phyloP scores from a whole-genome alignment of 1,140 invertebrate species.

The Atta colombica region DNA sequence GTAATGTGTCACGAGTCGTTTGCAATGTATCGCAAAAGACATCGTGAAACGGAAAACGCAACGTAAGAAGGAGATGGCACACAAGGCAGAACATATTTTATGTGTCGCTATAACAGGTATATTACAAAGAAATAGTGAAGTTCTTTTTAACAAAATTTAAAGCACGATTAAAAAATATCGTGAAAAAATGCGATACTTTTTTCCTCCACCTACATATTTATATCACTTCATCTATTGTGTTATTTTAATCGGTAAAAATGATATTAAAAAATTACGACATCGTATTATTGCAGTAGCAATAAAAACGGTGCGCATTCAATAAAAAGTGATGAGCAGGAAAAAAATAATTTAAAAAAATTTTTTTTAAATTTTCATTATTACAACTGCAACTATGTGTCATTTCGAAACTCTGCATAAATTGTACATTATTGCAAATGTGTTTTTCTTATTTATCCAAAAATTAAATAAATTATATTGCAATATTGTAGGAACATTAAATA shows the following conservation, averaged over 20 bases:
- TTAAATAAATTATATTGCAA: background rate
- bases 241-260: background rate
- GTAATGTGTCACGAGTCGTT: constrained; percentile 54
- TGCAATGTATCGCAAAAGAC: constrained; percentile 48
- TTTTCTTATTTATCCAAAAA: background rate
- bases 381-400: background rate
- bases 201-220: background rate
- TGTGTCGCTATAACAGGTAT: constrained; percentile 19
- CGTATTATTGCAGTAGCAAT: background rate
- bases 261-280: background rate
- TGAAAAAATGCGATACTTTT: background rate
- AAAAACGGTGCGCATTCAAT: background rate
- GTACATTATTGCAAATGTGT: background rate
- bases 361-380: no score
- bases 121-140: background rate
- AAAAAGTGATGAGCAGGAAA: background rate
- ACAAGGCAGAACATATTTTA: constrained; percentile 23
- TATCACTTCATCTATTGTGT: background rate
- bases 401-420: background rate
- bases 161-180: constrained; percentile 10
- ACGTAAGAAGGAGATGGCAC: constrained; percentile 38
- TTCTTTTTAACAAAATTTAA: constrained; percentile 34
- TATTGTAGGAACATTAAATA: background rate
- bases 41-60: constrained; percentile 32
- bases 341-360: background rate